Percentiles rank a stretch among this genome's conserved stretches.
phyloP scores from a whole-genome alignment of 1,140 invertebrate genomes.

The Octopus bimaculoides region DNA sequence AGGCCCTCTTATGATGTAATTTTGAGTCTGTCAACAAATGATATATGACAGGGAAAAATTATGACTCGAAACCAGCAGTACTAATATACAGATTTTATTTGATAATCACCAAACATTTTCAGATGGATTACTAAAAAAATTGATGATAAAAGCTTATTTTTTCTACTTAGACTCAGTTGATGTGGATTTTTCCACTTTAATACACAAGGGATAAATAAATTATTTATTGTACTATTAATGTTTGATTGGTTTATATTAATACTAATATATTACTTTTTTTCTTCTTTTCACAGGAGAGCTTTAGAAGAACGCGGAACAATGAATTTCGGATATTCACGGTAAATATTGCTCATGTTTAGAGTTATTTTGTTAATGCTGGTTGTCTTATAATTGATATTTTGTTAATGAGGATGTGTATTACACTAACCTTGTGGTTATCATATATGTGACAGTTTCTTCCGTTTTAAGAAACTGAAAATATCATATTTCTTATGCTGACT shows the following conservation, averaged over 20 bases:
- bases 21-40: too few relatives aligned
- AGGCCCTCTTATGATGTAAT: too few relatives aligned
- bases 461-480: too few relatives aligned
- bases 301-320: slow-evolving; percentile 37
- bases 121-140: neutral
- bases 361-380: too few relatives aligned
- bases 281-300: slow-evolving; percentile 40
- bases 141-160: neutral
- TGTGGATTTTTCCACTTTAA: neutral
- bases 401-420: too few relatives aligned
- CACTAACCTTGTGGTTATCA: too few relatives aligned
- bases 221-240: neutral
- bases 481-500: too few relatives aligned
- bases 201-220: neutral
- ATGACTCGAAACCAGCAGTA: too few relatives aligned
- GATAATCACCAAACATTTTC: neutral
- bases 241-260: neutral
- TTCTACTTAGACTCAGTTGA: neutral
- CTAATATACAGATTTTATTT: too few relatives aligned
- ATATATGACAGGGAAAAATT: too few relatives aligned
- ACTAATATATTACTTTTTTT: neutral
- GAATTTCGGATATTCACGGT: slow-evolving; percentile 28
- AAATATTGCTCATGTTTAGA: slow-evolving; percentile 10
- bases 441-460: too few relatives aligned
- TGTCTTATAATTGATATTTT: too few relatives aligned